These are phyloP conservation scores for Pachycephus smyrnensis DNA, from an alignment of 2,888 invertebrate species.

Conservation along the genomic window DNA sequence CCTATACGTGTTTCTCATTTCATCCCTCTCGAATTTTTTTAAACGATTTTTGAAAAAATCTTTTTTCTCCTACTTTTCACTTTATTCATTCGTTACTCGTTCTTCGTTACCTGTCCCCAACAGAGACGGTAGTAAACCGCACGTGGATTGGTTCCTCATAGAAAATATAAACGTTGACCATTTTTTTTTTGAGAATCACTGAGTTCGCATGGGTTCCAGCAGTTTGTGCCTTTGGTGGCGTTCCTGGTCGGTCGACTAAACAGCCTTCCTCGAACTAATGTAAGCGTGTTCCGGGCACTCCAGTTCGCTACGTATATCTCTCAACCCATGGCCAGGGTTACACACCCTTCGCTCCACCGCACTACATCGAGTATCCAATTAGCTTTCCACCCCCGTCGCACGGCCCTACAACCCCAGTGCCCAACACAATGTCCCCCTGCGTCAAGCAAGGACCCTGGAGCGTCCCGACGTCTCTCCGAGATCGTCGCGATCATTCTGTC, in stretches of 20 bases:
- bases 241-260: not conserved
- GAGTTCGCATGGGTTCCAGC: not conserved
- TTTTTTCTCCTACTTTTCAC: too few relatives aligned
- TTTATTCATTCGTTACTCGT: not conserved
- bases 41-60: not conserved
- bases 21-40: not conserved
- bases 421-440: not conserved
- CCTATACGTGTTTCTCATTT: too few relatives aligned
- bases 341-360: not conserved
- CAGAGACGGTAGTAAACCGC: not conserved
- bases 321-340: not conserved
- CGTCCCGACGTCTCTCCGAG: not conserved
- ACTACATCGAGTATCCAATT: conserved; percentile 6
- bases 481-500: not conserved
- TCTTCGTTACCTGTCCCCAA: not conserved
- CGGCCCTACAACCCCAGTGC: not conserved
- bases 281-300: not conserved
- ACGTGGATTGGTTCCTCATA: too few relatives aligned
- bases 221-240: not conserved
- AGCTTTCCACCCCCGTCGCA: not conserved
- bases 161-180: not conserved
- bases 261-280: not conserved
- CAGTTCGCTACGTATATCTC: not conserved
- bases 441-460: not conserved
- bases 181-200: not conserved